A percentile compares a stretch with the other conserved stretches of the same genome.
Evolutionary conservation across 2,113 vertebrate genomes (phyloP).

Genomic region (Dromas ardeola): DNA sequence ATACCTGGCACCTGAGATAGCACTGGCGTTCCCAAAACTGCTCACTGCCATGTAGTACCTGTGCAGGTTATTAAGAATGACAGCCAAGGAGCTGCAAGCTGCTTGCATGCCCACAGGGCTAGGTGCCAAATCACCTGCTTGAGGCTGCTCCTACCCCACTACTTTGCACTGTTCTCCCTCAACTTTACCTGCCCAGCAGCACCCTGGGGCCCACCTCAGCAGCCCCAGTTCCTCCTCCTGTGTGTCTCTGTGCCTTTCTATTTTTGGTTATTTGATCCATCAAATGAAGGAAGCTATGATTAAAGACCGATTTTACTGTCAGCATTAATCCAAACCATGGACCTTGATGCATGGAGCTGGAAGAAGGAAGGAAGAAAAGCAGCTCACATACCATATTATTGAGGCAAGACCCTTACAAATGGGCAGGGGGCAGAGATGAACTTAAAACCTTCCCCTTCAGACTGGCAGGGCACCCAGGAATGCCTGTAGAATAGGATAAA

Average conservation of each 20-base stretch:
- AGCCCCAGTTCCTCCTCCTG: not conserved
- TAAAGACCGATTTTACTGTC: not conserved
- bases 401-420: not conserved
- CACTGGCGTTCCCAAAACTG: not conserved
- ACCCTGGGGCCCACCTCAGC: not conserved
- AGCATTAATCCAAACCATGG: not conserved
- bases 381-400: not conserved
- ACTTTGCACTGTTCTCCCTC: not conserved
- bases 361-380: not conserved
- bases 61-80: not conserved
- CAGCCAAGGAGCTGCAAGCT: not conserved
- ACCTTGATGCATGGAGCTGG: not conserved
- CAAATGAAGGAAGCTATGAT: not conserved
- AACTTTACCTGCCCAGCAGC: not conserved
- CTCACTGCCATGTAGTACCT: not conserved
- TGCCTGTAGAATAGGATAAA: not conserved
- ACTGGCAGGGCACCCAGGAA: not conserved
- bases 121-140: not conserved
- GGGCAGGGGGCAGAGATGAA: not conserved
- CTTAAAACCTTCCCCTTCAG: not conserved
- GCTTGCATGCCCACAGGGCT: not conserved
- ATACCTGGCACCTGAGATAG: not conserved
- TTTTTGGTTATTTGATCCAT: not conserved
- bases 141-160: not conserved
- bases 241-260: not conserved